Evolutionary conservation across 2,797 vertebrate species (phyloP), one percentile per base, ranked within the genome.

Genomic region (Erithacus rubecula): DNA sequence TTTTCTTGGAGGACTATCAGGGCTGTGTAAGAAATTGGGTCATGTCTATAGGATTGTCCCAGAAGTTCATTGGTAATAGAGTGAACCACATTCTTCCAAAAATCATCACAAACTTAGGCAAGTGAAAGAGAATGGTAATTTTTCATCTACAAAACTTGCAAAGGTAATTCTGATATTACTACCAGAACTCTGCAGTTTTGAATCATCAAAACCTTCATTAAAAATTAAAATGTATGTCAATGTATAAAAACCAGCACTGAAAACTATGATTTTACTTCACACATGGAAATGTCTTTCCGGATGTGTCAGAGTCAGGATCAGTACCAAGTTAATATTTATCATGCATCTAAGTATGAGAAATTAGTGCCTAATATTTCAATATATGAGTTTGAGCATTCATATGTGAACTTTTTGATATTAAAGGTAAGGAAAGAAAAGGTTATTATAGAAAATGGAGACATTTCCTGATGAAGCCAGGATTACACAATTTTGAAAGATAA

Each of bases 401-500:
- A n/a, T 22, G 6, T 63, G 53, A 80, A 52, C 5, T 69, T 60
- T 92, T 93, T 82, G 47, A 70, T 12, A 8, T 23, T 80, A 83
- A 85, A 88, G 47, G 32, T 56, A 62, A 47, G 51, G n/a, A 86
- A 92, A 81, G 15, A 69, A 79, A 74, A 88, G 16, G 15, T 83
- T 90, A 41, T 82, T 94, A 77, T 72, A 93, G 93, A 88, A 89
- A 93, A 96, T 11, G 3, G 20, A 93, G 46, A 34, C 39, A 83
- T 83, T 96, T 96, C 91, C 95, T 64, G 62, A 94, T 71, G 78
- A 58, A 93, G 59, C 9, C 44, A 76, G 56, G 86, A 60, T 83
- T 97, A 93, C 87, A 95, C 92, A 90, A 77, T 87, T 96, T 94
- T 77, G 58, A 92, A 95, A 94, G 82, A 95, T 96, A 96, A 95